Base-by-base conservation (phyloP, 2,888 invertebrate species). In the Himalopsyche kuldschensis region DNA sequence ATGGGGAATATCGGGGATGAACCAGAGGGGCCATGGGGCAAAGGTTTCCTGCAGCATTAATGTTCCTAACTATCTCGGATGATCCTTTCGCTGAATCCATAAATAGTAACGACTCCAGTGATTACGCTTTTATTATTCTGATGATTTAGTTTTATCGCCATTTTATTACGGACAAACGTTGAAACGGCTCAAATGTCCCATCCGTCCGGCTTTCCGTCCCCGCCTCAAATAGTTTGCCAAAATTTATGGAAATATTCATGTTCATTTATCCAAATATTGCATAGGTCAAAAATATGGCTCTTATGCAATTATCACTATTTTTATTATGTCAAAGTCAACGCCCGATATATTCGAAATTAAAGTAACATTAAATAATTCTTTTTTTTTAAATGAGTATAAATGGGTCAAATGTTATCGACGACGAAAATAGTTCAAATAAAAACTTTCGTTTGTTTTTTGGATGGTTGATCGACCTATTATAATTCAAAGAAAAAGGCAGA, bases 81-180 rank as follows among this genome's bases (percentile, higher is more conserved):
- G 48, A 47, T 32, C 63, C 80, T 80, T 41, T 69, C 47, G 80
- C 69, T 24, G 69, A 80, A 80, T 80, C 75, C 75, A 81, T 81
- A 81, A 81, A 81, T 75, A 81, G 81, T 69, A 81, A 81, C 76
- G 75, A 75, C 81, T 75, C 41, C 75, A 41, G 46, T 47, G 81
- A 81, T 81, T 69, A 69, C 81, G 24, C 76, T 75, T 81, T 81
- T 81, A 81, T 76, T 81, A 76, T 81, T 81, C 27, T 35, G 69
- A 81, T 81, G 76, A 75, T 81, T 41, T 32, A 41, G 76, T 75
- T 81, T 81, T 81, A 81, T 81, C 41, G 81, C 47, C 69, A 27
- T 81, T 81, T 81, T 81, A 81, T 81, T 81, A 76, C 75, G 48
- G 76, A 32, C 24, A 81, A 81, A 81, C 81, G 69, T 32, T 76